A percentile compares a stretch with the other conserved stretches of the same genome.
Conservation (phyloP, 1,140 invertebrate species). For the Muscidifurax raptorellus region DNA sequence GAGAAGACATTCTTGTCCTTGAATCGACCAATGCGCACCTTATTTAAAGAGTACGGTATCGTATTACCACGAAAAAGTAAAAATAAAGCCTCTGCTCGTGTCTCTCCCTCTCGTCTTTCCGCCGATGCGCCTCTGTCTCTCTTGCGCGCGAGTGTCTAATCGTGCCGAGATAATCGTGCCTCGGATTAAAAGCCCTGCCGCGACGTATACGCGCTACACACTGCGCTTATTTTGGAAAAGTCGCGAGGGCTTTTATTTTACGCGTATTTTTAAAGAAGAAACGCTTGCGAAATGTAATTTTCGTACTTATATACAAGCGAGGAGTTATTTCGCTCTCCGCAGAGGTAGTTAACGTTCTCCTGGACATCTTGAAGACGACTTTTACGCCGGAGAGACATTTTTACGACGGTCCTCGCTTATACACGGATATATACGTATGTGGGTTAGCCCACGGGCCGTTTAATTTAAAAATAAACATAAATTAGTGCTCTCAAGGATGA, state of each 20-base stretch:
- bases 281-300: background rate
- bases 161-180: background rate
- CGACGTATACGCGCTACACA: background rate
- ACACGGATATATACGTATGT: background rate
- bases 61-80: conserved; percentile 46
- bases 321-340: background rate
- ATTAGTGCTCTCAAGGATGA: background rate
- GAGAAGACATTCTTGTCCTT: conserved; percentile 55
- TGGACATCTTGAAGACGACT: background rate
- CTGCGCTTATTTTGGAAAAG: background rate
- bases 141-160: conserved; percentile 7
- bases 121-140: background rate
- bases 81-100: conserved; percentile 29
- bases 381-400: background rate
- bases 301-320: too few species aligned
- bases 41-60: conserved; percentile 51
- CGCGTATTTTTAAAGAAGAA: background rate
- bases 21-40: conserved; percentile 45
- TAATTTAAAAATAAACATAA: conserved; percentile 3
- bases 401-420: background rate
- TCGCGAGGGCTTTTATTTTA: too few species aligned
- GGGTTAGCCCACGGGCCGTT: background rate
- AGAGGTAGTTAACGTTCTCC: background rate
- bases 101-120: background rate
- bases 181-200: background rate